Base-by-base conservation (phyloP, 2,113 vertebrate species). In the Desmodus rotundus region DNA sequence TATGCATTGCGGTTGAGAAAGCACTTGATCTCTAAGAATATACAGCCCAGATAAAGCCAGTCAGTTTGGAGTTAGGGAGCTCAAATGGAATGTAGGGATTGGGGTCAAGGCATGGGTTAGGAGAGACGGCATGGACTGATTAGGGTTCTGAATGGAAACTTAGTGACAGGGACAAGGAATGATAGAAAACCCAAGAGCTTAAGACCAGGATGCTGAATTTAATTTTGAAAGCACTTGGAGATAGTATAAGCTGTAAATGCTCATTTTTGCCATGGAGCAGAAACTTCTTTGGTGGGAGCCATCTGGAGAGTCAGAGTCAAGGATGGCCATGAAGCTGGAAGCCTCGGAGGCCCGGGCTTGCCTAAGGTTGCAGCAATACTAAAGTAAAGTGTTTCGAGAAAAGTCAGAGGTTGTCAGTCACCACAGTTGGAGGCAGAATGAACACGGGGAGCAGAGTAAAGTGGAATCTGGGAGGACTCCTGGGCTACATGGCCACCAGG, bases 151-250 rank as follows among this genome's bases (percentile, higher is more conserved):
- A 67, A 56, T 2, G 14, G 20, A 8, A 54, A 54, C 47, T 76
- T 88, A 28, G 26, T 63, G 28, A 73, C 41, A 54, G 15, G 26
- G 19, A 43, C 36, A 50, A 80, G 47, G n/a, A 72, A 52, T 43
- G 12, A 33, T 2, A 76, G 38, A 41, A 58, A 85, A 73, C 41
- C 15, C 31, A 12, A 38, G 58, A 86, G 22, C 38, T 91, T 20
- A 33, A 76, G 43, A 43, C 43, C 65, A 52, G 38, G 41, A 52
- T 15, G 61, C 78, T 50, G 45, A 68, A 38, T 70, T 68, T 54
- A 15, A 92, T 95, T 92, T 92, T 78, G 74, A 65, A 92, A 91
- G 58, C 56, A 28, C 28, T 33, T 83, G 28, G 67, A 89, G 77
- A 56, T 12, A 58, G 19, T 74, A 10, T 52, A 19, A 47, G n/a